A percentile compares a stretch with the other conserved stretches of the same genome.
Conservation (phyloP, 2,113 vertebrate species). For the Opisthocomus hoazin region DNA sequence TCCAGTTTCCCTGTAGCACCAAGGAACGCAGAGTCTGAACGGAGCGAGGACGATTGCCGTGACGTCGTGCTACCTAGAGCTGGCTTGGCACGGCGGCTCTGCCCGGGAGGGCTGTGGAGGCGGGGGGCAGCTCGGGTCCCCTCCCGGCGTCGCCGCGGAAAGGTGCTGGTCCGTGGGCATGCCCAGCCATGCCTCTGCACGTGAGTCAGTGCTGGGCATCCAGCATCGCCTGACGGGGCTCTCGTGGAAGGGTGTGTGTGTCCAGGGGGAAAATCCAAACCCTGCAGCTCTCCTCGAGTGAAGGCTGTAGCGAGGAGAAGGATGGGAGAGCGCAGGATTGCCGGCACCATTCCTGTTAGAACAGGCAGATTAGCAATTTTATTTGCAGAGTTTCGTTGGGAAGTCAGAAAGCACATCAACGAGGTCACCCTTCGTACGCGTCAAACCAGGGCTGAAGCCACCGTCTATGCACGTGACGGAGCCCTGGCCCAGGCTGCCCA, state of each 20-base stretch:
- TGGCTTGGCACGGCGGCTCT: not conserved
- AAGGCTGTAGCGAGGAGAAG: not conserved
- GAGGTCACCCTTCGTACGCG: rapidly evolving
- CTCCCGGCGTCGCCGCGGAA: rapidly evolving
- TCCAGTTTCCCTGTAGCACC: rapidly evolving
- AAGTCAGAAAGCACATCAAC: not conserved
- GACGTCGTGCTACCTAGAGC: rapidly evolving
- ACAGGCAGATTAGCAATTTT: not conserved
- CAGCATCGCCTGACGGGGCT: not conserved
- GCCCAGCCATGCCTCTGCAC: not conserved
- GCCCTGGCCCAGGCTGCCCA: no score
- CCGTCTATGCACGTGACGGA: not conserved
- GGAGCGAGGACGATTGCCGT: rapidly evolving
- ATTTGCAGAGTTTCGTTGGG: not conserved
- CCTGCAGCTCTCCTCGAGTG: not conserved
- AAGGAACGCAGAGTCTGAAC: rapidly evolving
- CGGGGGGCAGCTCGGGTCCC: no score
- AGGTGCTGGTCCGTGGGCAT: not conserved
- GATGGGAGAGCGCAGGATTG: rapidly evolving
- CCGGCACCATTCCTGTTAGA: not conserved
- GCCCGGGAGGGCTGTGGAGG: not conserved
- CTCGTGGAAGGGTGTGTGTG: not conserved
- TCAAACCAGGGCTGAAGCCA: not conserved
- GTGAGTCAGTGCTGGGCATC: not conserved
- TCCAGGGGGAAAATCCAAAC: not conserved